A percentile compares a stretch with the other conserved stretches of the same genome.
Evolutionary conservation across 2,888 invertebrate species (phyloP).

Genomic region (Nomada fucata): DNA sequence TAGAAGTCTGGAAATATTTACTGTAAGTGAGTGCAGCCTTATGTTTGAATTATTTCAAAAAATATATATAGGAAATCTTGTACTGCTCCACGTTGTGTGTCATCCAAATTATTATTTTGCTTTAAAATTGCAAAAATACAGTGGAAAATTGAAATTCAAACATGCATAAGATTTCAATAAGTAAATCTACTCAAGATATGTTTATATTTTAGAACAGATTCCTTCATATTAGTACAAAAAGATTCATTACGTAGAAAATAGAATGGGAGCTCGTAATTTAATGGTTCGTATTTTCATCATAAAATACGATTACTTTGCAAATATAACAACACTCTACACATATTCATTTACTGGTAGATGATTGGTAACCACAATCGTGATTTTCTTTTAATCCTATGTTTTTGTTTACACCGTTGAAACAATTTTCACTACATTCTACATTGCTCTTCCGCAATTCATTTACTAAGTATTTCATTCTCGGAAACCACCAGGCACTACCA

Average conservation of each 20-base stretch:
- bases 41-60: conserved; percentile 73
- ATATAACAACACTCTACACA: background rate
- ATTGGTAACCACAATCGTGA: conserved; percentile 78
- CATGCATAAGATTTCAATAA: conserved; percentile 11
- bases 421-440: conserved; percentile 60
- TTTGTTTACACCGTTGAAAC: conserved; percentile 53
- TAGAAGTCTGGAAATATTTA: conserved; percentile 75
- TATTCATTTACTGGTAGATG: conserved; percentile 69
- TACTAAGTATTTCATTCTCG: conserved; percentile 73
- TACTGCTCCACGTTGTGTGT: conserved; percentile 73
- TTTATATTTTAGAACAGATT: conserved; percentile 1
- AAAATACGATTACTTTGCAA: conserved; percentile 11
- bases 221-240: background rate
- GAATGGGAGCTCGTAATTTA: conserved; percentile 2
- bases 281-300: conserved; percentile 6
- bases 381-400: conserved; percentile 72
- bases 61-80: conserved; percentile 76
- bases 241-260: conserved; percentile 1
- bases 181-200: conserved; percentile 12
- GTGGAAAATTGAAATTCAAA: background rate
- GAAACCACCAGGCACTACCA: conserved; percentile 73
- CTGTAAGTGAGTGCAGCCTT: conserved; percentile 69
- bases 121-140: conserved; percentile 33
- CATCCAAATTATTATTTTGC: conserved; percentile 73
- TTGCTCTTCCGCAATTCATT: conserved; percentile 70